Base-by-base conservation (phyloP, 2,113 vertebrate species). In the Gymnarchus niloticus region DNA sequence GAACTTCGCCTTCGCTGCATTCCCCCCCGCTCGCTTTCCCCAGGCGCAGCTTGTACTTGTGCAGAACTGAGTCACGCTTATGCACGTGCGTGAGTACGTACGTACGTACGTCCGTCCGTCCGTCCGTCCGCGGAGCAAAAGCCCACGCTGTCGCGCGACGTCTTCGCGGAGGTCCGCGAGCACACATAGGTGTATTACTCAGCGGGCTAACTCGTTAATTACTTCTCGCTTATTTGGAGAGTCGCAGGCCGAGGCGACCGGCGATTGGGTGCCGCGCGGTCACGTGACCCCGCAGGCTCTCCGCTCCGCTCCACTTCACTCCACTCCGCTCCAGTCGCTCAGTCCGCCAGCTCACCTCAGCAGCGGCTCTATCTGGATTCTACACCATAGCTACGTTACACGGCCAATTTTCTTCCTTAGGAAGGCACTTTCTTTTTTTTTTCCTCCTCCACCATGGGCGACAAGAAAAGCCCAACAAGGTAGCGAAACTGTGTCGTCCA, bases 391-490 rank as follows among this genome's bases (percentile, higher is more conserved):
- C 84, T 80, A 90, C 92, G 92, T 92, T 93, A 86, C 92, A 81
- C 87, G 91, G 90, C 88, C 89, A 89, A 91, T 88, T 91, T 91
- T 90, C 89, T 91, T 87, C 83, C 91, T 92, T 87, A 87, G 88
- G 87, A 88, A 93, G 94, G 94, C 92, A 92, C 90, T 91, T 94
- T 92, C 94, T 92, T 82, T 94, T 92, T 94, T 92, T 76, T n/a
- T n/a, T n/a, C n/a, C n/a, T n/a, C n/a, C n/a, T 41, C 80, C 95
- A 96, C 91, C 92, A 98, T 98, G 97, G 97, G 97, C 94, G 97
- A 98, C 96, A 98, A 98, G 94, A 98, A 98, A 96, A 98, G 97
- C 96, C 97, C 96, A 91, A 97, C 95, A 94, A 97, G 97, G 97
- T 98, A 96, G 95, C 46, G 85, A 84, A 86, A 54, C 82, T 88